Base-by-base conservation (phyloP, 2,888 invertebrate species). In the Andrena bucephala region DNA sequence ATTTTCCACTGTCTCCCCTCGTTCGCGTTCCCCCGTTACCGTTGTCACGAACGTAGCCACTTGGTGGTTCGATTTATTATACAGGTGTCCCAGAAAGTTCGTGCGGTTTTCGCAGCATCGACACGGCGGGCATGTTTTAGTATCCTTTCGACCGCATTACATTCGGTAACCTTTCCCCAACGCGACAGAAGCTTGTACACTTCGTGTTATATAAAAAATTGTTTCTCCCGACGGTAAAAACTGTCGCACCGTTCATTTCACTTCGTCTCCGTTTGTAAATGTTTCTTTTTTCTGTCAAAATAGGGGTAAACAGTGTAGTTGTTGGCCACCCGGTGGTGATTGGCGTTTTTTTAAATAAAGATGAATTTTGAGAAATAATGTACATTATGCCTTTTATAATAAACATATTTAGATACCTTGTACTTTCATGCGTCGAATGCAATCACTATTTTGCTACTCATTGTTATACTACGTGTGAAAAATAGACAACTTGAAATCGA, bases 1-100 rank as follows among this genome's bases (percentile, higher is more conserved):
- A 60, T 59, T 2, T 2, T 8, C 52, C 16, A 24, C n/a, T 63
- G 36, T 66, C 71, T 27, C 52, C 31, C 52, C 67, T 42, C 67
- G 27, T 72, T 80, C 66, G 60, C 65, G n/a, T 60, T 50, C 48
- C 33, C 59, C 48, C 65, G 13, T 20, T 52, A 8, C 31, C 62
- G 7, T 29, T 68, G 24, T 54, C 69, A 59, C 77, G 29, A 36
- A 57, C 52, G 6, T 57, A 62, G 66, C 71, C 71, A 72, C 67
- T 62, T 71, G 13, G 52, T 63, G 60, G 62, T 67, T 67, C 80
- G 80, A 80, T 81, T 72, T 42, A 42, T 42, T 42, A 42, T 42
- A 42, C 42, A 52, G 52, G 52, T 52, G n/a, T 8, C 8, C 52
- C 20, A 52, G 20, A 52, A 52, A 52, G 52, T 52, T 52, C 20